Evolutionary conservation across 2,797 vertebrate species (phyloP).

Genomic region (Enteromius unitaeniatus): DNA sequence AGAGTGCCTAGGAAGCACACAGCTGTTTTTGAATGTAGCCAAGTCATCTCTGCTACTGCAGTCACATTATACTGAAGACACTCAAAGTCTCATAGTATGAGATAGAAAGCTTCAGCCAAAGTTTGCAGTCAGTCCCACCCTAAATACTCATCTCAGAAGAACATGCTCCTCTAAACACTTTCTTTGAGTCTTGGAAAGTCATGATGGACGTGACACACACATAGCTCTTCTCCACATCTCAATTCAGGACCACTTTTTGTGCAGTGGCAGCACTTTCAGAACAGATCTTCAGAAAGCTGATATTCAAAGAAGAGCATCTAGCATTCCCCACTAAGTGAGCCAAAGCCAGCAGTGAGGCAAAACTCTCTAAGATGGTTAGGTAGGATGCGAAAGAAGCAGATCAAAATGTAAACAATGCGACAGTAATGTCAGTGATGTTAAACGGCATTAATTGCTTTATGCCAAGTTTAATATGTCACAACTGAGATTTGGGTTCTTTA

Average conservation of each 20-base stretch:
- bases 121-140: not conserved
- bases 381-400: constrained; percentile 1
- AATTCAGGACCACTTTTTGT: not conserved
- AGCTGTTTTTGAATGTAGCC: constrained; percentile 12
- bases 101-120: not conserved
- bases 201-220: not conserved
- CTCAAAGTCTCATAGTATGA: not conserved
- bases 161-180: not conserved
- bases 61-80: not conserved
- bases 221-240: not conserved
- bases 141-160: not conserved
- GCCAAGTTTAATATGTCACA: not conserved
- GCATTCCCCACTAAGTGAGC: not conserved
- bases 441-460: not conserved
- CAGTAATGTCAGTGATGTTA: not conserved
- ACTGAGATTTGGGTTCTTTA: not conserved
- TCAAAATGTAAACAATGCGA: constrained; percentile 6
- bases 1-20: not conserved
- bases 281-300: not conserved
- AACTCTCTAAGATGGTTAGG: not conserved
- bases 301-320: not conserved
- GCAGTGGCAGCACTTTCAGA: not conserved
- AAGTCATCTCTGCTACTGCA: not conserved
- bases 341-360: not conserved
- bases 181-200: not conserved